A percentile compares a stretch with the other conserved stretches of the same genome.
phyloP scores from a whole-genome alignment of 2,113 vertebrate genomes.

The Microcebus ravelobensis region DNA sequence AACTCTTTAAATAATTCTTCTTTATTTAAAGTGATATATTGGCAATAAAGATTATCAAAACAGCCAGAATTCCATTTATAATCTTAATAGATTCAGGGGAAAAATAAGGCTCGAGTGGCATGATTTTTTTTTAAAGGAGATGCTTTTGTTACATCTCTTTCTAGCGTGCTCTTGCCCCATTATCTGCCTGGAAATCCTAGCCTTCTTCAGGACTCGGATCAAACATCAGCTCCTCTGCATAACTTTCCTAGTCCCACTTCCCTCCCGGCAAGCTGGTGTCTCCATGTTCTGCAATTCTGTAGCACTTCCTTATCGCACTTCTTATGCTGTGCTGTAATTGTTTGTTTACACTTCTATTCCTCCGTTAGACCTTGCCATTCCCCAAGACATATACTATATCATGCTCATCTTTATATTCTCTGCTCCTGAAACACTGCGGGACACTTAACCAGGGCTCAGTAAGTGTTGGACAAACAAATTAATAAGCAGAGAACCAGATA shows the following conservation, averaged over 20 bases:
- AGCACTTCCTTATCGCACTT: not conserved
- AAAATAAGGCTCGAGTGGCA: not conserved
- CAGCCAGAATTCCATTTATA: not conserved
- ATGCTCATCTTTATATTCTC: not conserved
- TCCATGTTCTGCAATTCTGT: not conserved
- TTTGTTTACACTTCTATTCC: not conserved
- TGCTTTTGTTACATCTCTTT: not conserved
- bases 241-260: not conserved
- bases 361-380: not conserved
- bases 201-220: not conserved
- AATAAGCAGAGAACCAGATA: not conserved
- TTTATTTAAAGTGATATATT: not conserved
- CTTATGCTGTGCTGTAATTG: not conserved
- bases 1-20: not conserved
- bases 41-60: not conserved
- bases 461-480: not conserved
- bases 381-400: not conserved
- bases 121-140: not conserved
- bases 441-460: not conserved
- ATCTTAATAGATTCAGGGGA: not conserved
- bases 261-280: not conserved
- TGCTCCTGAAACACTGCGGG: not conserved
- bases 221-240: not conserved
- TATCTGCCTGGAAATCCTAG: not conserved
- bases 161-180: not conserved